Base-by-base conservation (phyloP, 2,113 vertebrate genomes). In the Antennarius striatus region DNA sequence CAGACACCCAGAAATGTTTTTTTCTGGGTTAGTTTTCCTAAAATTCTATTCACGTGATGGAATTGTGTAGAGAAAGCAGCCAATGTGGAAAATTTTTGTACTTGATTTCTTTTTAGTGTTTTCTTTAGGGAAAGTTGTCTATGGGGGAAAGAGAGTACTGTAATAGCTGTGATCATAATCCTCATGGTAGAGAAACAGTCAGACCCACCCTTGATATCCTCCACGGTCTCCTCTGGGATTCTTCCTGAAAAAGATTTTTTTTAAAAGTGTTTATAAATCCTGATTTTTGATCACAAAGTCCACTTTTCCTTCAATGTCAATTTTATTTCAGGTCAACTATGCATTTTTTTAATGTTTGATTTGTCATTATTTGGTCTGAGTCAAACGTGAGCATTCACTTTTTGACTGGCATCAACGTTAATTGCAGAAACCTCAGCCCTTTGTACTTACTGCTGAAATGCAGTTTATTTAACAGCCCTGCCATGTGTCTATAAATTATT, bases 131-230 rank as follows among this genome's bases (percentile, higher is more conserved):
- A 71, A 22, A 4, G 5, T 51, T 6, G 17, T 2, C 68, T 54
- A 60, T 40, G 51, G 55, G 40, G 45, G 10, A 10, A 56, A 63
- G 46, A 63, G 14, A 15, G 14, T 43, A 32, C 40, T 28, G 60
- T 22, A 45, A 61, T 17, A 43, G 1, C 0, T n/a, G 16, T 36
- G 52, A 22, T 28, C 5, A n/a, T 47, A 15, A 22, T 2, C 13
- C 42, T 64, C 60, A n/a, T 0, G 4, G 16, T 30, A 67, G 45
- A 13, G 30, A 52, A 66, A 17, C 29, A 14, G 6, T 75, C 13
- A 28, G 63, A 72, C 82, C 77, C 87, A 98, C 98, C 98, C 91
- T 99, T 99, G 78, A 99, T 96, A 67, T 99, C 98, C 73, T 99
- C 98, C 64, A 99, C 93, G n/a, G 95, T 85, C 28, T 96, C 94